Conservation (phyloP, 2,888 invertebrate genomes). For the Thelaira solivaga region DNA sequence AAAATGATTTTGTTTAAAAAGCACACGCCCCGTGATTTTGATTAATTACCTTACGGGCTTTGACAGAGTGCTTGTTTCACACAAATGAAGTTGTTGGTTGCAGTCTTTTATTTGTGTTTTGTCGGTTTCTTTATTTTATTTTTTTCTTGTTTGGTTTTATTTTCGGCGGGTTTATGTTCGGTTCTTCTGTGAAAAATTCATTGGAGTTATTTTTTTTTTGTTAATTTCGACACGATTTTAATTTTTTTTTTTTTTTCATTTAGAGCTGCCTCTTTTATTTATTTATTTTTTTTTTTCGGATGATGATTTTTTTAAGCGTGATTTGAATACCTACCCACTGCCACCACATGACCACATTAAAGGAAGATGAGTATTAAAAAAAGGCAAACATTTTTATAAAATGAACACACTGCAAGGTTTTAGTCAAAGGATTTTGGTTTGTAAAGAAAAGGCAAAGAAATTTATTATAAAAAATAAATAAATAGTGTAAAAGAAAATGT, state of each 20-base stretch:
- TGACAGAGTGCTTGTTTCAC: conserved; percentile 61
- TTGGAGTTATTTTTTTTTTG: no score
- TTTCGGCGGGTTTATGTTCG: conserved; percentile 35
- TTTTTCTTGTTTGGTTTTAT: conserved; percentile 18
- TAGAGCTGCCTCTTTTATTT: conserved; percentile 27
- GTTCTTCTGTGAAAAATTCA: conserved; percentile 29
- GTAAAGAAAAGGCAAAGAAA: no score
- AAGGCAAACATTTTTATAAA: not conserved
- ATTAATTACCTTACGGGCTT: conserved; percentile 71
- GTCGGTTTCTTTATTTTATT: conserved; percentile 39
- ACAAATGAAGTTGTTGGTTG: conserved; percentile 62
- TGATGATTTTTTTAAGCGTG: conserved; percentile 48
- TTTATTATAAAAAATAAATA: no score
- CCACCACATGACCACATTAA: conserved; percentile 58
- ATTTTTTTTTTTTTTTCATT: conserved; percentile 5
- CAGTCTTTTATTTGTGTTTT: conserved; percentile 25
- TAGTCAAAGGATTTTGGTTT: conserved; percentile 32
- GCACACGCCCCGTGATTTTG: conserved; percentile 75
- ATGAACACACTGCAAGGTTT: not conserved
- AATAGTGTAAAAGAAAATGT: no score
- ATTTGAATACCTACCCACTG: conserved; percentile 54
- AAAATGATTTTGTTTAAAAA: conserved; percentile 63
- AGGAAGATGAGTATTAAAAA: conserved; percentile 14
- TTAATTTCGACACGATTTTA: conserved; percentile 41
- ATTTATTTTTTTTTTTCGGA: no score